phyloP scores from a whole-genome alignment of 2,888 invertebrate genomes.

The Gasteruption jaculator region DNA sequence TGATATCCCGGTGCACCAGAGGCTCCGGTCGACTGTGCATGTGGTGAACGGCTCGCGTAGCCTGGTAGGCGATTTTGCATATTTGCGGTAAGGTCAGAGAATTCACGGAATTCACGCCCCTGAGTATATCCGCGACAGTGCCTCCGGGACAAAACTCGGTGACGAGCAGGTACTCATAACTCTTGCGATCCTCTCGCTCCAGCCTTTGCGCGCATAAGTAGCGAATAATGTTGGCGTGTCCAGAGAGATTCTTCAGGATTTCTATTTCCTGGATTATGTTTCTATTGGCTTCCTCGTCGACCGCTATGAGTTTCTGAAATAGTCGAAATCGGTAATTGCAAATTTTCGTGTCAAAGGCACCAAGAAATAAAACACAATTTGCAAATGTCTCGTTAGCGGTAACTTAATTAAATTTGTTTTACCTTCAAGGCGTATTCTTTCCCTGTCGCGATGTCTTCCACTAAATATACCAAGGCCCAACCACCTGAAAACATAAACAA shows the following conservation, averaged over 20 bases:
- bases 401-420: too few species aligned
- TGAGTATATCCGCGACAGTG: slow-evolving; percentile 43
- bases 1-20: slow-evolving; percentile 94
- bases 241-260: slow-evolving; percentile 80
- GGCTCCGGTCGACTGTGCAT: slow-evolving; percentile 84
- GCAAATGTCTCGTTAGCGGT: neutral
- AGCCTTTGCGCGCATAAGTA: slow-evolving; percentile 72
- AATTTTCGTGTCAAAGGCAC: too few species aligned
- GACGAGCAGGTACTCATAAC: slow-evolving; percentile 78
- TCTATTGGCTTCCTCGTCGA: slow-evolving; percentile 75
- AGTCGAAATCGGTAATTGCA: too few species aligned
- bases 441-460: slow-evolving; percentile 80
- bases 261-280: slow-evolving; percentile 80
- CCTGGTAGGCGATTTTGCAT: slow-evolving; percentile 86
- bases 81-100: slow-evolving; percentile 66
- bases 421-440: slow-evolving; percentile 92
- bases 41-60: slow-evolving; percentile 84
- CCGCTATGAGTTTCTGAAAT: slow-evolving; percentile 71
- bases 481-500: slow-evolving; percentile 85
- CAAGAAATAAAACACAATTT: too few species aligned
- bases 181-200: slow-evolving; percentile 39
- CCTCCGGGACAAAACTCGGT: slow-evolving; percentile 89
- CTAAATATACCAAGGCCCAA: slow-evolving; percentile 92
- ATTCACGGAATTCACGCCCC: slow-evolving; percentile 33
- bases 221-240: slow-evolving; percentile 88